phyloP scores from a whole-genome alignment of 2,888 invertebrate genomes.

The Melangyna quadrimaculata region DNA sequence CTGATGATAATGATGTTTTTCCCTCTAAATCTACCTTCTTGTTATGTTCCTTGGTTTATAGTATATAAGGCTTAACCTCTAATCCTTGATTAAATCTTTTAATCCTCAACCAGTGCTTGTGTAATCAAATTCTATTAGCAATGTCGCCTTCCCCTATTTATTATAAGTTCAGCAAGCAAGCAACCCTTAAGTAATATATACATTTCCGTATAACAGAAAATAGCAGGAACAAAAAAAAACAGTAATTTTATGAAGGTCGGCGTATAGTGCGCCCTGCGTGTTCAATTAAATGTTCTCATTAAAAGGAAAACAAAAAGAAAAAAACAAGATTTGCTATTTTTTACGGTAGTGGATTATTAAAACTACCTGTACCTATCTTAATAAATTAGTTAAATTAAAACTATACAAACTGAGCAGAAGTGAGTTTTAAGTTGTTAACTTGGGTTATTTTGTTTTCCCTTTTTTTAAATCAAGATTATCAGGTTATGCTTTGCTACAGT shows the following conservation, averaged over 20 bases:
- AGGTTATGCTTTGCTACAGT: too few species aligned
- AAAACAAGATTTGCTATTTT: background rate
- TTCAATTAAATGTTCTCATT: conserved; percentile 5
- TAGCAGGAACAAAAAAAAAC: background rate
- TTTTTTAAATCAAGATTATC: too few species aligned
- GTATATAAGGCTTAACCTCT: background rate
- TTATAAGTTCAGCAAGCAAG: background rate
- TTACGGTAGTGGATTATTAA: background rate
- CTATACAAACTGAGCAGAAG: background rate
- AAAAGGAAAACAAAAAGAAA: background rate
- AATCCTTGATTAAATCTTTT: conserved; percentile 13
- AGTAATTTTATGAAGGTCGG: background rate
- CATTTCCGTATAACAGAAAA: background rate
- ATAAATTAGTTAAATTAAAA: conserved; percentile 17
- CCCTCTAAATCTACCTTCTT: too few species aligned
- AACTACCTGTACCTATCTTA: background rate
- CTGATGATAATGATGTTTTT: too few species aligned
- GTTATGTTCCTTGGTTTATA: background rate
- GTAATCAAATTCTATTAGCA: background rate
- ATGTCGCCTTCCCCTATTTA: background rate
- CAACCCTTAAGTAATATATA: background rate
- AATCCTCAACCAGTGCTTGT: background rate
- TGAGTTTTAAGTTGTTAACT: background rate
- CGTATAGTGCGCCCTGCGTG: background rate
- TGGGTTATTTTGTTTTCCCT: background rate